Base-by-base conservation (phyloP, 2,113 vertebrate genomes). In the Pagrus major region DNA sequence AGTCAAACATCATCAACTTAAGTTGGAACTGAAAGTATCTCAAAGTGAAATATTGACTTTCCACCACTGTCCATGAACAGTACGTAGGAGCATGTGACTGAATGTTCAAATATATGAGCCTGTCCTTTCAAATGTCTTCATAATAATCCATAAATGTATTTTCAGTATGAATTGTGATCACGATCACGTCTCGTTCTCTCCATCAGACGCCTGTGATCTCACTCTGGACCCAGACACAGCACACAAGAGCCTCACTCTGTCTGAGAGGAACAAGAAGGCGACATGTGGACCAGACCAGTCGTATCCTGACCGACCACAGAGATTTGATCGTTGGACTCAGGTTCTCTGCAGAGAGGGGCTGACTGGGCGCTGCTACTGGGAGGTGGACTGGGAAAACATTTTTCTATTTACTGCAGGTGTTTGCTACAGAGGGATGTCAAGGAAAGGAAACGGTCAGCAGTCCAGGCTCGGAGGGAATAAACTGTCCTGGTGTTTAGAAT, bases 261-360 rank as follows among this genome's bases (percentile, higher is more conserved):
- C 54, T 31, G 15, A 20, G 7, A 21, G 16, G 5, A 31, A 56
- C 54, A 56, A 56, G 9, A 56, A 10, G 29, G 54, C 3, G 9
- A 56, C 54, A 20, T 0, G 10, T 1, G 27, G 27, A 56, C 2
- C 3, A 9, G 0, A 0, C 0, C 27, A 56, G 15, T 16, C 15
- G 7, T 29, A 56, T 9, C 15, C 54, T 31, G 27, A 56, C 3
- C 7, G 4, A 15, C 27, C 54, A 2, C 15, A 31, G 27, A 56
- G 54, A 10, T 56, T 56, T 56, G 27, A 56, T 10, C 0, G 0
- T 6, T 52, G n/a, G n/a, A n/a, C n/a, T n/a, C n/a, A n/a, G n/a
- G n/a, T n/a, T n/a, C n/a, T n/a, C n/a, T n/a, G n/a, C n/a, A n/a
- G n/a, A n/a, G n/a, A n/a, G n/a, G n/a, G n/a, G n/a, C n/a, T n/a